Conservation (phyloP, 2,888 invertebrate genomes). For the Sipha maydis region DNA sequence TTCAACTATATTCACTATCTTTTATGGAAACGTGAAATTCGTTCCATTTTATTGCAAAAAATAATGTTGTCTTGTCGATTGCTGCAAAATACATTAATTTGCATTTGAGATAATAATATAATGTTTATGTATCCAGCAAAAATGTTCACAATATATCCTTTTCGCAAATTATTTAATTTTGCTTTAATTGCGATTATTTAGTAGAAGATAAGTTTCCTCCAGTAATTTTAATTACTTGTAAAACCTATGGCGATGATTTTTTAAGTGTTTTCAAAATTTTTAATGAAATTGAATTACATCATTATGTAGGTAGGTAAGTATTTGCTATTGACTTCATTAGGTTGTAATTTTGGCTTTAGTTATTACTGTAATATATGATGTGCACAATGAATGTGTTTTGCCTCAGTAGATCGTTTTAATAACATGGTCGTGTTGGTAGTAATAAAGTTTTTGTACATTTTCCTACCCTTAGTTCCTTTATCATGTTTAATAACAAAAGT, state of each 20-base stretch:
- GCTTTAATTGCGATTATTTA: neutral
- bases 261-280: neutral
- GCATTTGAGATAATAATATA: neutral
- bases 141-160: neutral
- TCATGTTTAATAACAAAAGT: conserved; percentile 31
- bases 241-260: conserved; percentile 24
- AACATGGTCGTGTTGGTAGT: neutral
- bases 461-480: neutral
- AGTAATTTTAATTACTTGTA: conserved; percentile 32
- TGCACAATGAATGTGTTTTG: conserved; percentile 4
- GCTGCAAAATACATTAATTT: neutral
- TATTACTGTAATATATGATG: neutral
- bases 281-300: conserved; percentile 24
- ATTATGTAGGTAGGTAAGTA: neutral
- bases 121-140: conserved; percentile 22
- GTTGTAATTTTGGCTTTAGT: neutral
- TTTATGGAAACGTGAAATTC: neutral
- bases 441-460: conserved; percentile 30
- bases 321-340: conserved; percentile 26
- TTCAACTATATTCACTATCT: no score
- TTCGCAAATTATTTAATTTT: conserved; percentile 40
- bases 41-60: neutral
- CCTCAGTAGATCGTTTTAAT: conserved; percentile 8
- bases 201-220: conserved; percentile 12
- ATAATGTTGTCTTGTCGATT: neutral